Evolutionary conservation across 2,113 vertebrate species (phyloP).

Genomic region (Podiceps cristatus): DNA sequence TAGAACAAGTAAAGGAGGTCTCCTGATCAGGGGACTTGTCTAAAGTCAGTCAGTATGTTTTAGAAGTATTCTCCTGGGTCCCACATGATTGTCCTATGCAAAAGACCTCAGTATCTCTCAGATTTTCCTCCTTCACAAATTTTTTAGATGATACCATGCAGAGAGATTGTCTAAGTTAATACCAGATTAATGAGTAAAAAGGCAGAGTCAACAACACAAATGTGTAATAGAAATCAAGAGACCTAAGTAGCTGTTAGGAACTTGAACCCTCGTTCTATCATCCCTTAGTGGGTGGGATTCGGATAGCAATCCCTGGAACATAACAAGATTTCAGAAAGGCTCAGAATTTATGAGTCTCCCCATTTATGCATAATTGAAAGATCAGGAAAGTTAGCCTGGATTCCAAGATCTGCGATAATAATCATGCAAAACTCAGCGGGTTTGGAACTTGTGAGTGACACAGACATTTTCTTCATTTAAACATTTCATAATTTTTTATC

Average conservation of each 20-base stretch:
- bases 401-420: neutral
- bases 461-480: neutral
- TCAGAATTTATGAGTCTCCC: conserved; percentile 49
- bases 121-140: neutral
- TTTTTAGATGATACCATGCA: neutral
- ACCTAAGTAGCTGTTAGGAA: neutral
- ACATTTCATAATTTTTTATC: neutral
- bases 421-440: neutral
- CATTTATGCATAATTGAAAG: neutral
- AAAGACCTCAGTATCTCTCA: neutral
- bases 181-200: neutral
- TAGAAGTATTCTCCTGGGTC: neutral
- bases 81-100: neutral
- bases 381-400: neutral
- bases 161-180: neutral
- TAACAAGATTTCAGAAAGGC: neutral
- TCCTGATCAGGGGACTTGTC: neutral
- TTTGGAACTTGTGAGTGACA: conserved; percentile 5
- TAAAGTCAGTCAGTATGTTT: neutral
- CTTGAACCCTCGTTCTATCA: conserved; percentile 2
- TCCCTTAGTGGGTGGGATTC: conserved; percentile 4
- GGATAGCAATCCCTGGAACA: neutral
- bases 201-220: neutral
- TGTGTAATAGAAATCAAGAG: neutral
- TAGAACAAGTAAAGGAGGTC: neutral